These are phyloP conservation scores for Agonopterix alstromeriana DNA, from an alignment of 2,888 invertebrate genomes.

Conservation along the genomic window DNA sequence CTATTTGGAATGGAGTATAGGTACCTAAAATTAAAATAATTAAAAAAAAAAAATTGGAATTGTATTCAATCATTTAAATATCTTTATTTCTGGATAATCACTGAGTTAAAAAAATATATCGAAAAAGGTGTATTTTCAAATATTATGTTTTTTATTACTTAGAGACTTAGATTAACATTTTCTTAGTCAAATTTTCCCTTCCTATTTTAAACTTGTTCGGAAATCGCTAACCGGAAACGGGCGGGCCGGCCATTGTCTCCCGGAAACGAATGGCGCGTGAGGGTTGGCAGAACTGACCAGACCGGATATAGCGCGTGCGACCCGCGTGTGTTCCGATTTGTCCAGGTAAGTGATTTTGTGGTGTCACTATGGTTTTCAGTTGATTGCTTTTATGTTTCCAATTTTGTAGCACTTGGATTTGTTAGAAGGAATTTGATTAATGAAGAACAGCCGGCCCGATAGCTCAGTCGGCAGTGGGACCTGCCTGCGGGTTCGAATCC, in stretches of 20 bases:
- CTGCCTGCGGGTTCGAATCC: too few species aligned
- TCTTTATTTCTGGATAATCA: too few species aligned
- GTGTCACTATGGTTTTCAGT: not conserved
- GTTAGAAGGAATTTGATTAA: too few species aligned
- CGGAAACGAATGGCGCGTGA: conserved; percentile 62
- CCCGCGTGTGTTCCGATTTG: conserved; percentile 27
- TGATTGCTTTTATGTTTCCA: not conserved
- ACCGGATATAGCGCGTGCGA: conserved; percentile 59
- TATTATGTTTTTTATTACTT: too few species aligned
- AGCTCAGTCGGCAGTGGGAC: too few species aligned
- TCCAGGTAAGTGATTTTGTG: conserved; percentile 22
- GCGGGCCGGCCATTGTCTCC: conserved; percentile 62
- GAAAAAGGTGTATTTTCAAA: too few species aligned
- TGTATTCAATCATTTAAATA: too few species aligned
- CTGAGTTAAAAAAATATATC: too few species aligned
- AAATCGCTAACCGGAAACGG: conserved; percentile 60
- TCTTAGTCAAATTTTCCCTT: not conserved
- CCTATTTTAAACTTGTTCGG: conserved; percentile 16
- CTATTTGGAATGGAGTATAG: too few species aligned
- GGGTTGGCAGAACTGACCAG: conserved; percentile 29
- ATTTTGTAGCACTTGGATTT: not conserved
- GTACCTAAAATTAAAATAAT: too few species aligned
- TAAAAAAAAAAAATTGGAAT: too few species aligned
- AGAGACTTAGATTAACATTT: not conserved
- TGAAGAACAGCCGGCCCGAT: too few species aligned